Base-by-base conservation (phyloP, 2,113 vertebrate species). In the Elaphurus davidianus region DNA sequence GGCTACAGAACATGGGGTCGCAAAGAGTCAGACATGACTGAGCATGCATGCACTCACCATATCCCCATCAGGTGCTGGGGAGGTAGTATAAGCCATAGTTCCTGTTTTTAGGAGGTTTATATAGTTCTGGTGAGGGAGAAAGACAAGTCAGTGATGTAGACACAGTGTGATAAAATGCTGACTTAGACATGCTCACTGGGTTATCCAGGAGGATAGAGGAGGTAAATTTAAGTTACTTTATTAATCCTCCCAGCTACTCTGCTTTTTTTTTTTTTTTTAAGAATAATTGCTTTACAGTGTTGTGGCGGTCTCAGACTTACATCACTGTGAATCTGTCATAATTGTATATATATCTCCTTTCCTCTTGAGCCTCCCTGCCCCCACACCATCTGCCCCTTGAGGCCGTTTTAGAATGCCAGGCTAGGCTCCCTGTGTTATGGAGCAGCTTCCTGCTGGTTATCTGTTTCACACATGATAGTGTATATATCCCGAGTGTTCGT, bases 151-250 rank as follows among this genome's bases (percentile, higher is more conserved):
- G 28, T 87, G 59, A 40, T 81, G n/a, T 36, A 83, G 45, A 62
- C n/a, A 78, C 30, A 84, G 0, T 43, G 21, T 92, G 55, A 45
- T 40, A 89, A 95, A 85, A 36, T 64, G 8, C 67, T 93, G 87
- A 90, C 5, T 90, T 87, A 90, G 74, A 74, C 67, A 33, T 85
- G n/a, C 71, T 82, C 54, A 87, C 33, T 90, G 40, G 36, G 15
- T 57, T 62, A 45, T 59, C n/a, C 43, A 11, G 55, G 47, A 64
- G 13, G 28, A 27, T 54, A 55, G 7, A 59, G 60, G 62, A 95
- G 45, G 60, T 15, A 15, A 82, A 88, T 87, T 95, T 91, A 83
- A 59, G 45, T 76, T 64, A 52, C 55, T 62, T 50, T 87, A 52
- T 55, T 84, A 88, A 74, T 92, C 45, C 17, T 81, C 14, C 36